Base-by-base conservation (phyloP, 2,797 vertebrate genomes). In the Sebastes reedi region DNA sequence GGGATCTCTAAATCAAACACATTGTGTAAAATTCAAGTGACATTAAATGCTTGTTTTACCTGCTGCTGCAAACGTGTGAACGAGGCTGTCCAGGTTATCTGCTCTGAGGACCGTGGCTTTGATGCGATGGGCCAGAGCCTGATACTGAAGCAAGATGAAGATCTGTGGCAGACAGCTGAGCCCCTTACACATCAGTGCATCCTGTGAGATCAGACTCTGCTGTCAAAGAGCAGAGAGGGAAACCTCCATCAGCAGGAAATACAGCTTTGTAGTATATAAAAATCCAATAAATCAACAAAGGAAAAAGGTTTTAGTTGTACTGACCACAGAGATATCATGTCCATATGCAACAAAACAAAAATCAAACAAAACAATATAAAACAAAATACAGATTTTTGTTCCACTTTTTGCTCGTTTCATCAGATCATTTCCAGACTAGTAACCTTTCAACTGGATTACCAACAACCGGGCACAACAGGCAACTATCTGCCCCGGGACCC, bases 101-200 rank as follows among this genome's bases (percentile, higher is more conserved):
- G 91, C 91, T 87, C 92, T 94, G 66, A 95, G 89, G 32, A 95
- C 82, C 29, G 90, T 87, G 75, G 92, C 90, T 88, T 94, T 96
- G 80, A 96, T 88, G 39, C 91, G 87, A 69, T 93, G 91, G 3
- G 90, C 84, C 58, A 85, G 73, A 7, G 90, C 82, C 74, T 96
- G 95, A 87, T 95, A 94, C 75, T 95, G 94, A 30, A 96, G 94
- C 56, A 91, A 84, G 77, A 95, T 90, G 72, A 96, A 95, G 77
- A 90, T 88, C 80, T 91, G 92, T 52, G 87, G 83, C 52, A 81
- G 80, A 25, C 87, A 82, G 56, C 79, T 80, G 58, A 84, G 68
- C 29, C 67, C 85, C 32, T 80, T 80, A 36, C 55, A 34, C 59
- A 32, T 32, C 18, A 6, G 11, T 22, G 88, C 56, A 72, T 95